Evolutionary conservation across 2,888 invertebrate species (phyloP), one percentile per base, ranked within the genome.

Genomic region (Imbricaverruca yamaguchii): DNA sequence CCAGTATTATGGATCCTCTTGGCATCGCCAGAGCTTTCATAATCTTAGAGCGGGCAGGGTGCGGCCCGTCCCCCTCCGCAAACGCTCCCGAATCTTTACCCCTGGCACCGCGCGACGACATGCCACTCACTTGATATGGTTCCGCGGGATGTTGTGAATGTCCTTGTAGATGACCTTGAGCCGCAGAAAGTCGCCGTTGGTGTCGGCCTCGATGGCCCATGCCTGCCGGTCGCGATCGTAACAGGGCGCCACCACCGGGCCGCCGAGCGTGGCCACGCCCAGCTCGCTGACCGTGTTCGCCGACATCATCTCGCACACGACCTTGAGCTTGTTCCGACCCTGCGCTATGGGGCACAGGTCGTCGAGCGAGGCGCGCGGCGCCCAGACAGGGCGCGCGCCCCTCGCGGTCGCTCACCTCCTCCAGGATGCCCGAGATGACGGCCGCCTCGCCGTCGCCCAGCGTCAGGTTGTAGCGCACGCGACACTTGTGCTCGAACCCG

Each of bases 221-320:
- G 92, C 92, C 86, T 92, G 92, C 85, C 93, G 93, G 87, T 94
- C 94, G 15, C 93, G 89, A 87, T 94, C 94, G 87, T 93, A 93
- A 86, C 93, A 92, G 57, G 91, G 89, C 0, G 91, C 85, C 61
- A 82, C 80, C 53, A 81, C 81, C n/a, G 83, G 82, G 21, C 82
- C 80, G 39, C 84, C 83, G 65, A 84, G 83, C 39, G 85, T 85
- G 80, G 84, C 84, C 81, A 87, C 84, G 25, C 87, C 85, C 18
- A 91, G 90, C 85, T 92, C 91, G 84, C 91, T 91, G 81, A 92
- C 88, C 9, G 91, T 91, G 83, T 93, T 91, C 13, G 93, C 93
- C 86, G 92, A 91, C 57, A 92, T 89, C 89, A 94, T 90, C 86
- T 93, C 93, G 81, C 94, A 89, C 59, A 92, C 91, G 25, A 94